Conservation (phyloP, 2,888 invertebrate species). For the Vannuccia rotundouncinata region DNA sequence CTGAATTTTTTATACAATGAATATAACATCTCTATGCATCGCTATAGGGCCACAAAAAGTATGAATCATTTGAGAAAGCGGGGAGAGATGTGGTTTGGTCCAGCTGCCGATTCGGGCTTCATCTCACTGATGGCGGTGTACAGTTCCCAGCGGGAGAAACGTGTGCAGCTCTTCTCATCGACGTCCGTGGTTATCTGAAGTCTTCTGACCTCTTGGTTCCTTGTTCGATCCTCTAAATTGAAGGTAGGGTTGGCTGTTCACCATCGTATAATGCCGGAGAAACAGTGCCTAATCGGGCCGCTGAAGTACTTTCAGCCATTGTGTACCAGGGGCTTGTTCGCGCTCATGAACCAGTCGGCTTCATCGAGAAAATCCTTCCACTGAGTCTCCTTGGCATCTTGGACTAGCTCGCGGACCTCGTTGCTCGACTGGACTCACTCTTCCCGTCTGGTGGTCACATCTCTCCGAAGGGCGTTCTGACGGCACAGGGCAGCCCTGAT, state of each 20-base stretch:
- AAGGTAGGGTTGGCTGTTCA: not conserved
- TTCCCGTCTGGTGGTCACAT: not conserved
- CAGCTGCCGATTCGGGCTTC: not conserved
- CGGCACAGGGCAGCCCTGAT: not conserved
- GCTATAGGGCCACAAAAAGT: no score
- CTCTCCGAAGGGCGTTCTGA: not conserved
- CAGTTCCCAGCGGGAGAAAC: not conserved
- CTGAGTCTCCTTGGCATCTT: conserved; percentile 6
- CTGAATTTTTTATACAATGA: no score
- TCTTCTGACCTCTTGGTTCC: not conserved
- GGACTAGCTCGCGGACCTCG: conserved; percentile 22
- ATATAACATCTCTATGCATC: no score
- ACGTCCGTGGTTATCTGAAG: not conserved
- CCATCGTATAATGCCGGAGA: conserved; percentile 8
- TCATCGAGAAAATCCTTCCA: not conserved
- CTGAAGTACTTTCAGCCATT: not conserved
- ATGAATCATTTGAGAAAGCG: not conserved
- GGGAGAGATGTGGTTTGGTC: not conserved
- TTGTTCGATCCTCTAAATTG: not conserved
- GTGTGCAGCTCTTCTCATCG: not conserved
- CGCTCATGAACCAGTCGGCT: not conserved
- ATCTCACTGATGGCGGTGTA: not conserved
- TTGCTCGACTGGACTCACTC: not conserved
- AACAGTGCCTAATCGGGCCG: not conserved
- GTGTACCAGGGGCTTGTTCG: conserved; percentile 13